Base-by-base conservation (phyloP, 2,113 vertebrate species). In the Tretioscincus oriximinensis region DNA sequence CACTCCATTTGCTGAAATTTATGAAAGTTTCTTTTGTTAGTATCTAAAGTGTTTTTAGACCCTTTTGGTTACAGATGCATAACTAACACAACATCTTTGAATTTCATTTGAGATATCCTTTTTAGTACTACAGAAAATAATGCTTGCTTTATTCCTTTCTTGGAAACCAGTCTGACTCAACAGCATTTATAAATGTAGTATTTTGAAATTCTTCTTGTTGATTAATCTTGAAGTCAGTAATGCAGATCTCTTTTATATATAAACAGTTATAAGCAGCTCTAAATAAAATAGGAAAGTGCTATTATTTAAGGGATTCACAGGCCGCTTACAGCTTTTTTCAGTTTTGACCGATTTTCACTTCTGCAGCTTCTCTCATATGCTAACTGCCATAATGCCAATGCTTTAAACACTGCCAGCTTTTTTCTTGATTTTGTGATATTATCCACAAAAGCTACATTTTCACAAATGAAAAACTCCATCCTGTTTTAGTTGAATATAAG, bases 211-310 rank as follows among this genome's bases (percentile, higher is more conserved):
- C 78, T 84, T 81, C 60, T 74, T 47, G 88, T 84, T 92, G 90
- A 89, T 87, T 90, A 84, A 79, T 35, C 72, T 82, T 58, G 54
- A 89, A 90, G 72, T 78, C 84, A 90, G 3, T 71, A 81, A 82
- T 79, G 68, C 73, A 45, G 82, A 89, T 87, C 88, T 75, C 63
- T 75, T 84, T 76, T 78, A 41, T 71, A 77, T 1, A 74, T 65
- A 77, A 88, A 82, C 79, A 90, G 82, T 81, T 90, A 74, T 77
- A 72, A 87, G 65, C 87, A 84, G 85, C 76, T 83, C 12, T 5
- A 66, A 77, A 90, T 75, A 90, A 91, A 90, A 81, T 28, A 29
- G 58, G 68, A 28, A 81, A 85, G 47, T 0, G 6, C 51, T 49
- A 81, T 31, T 65, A 24, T 31, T 3, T 41, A 29, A 8, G 22